Base-by-base conservation (phyloP, 2,797 vertebrate species). In the Argyrosomus regius region DNA sequence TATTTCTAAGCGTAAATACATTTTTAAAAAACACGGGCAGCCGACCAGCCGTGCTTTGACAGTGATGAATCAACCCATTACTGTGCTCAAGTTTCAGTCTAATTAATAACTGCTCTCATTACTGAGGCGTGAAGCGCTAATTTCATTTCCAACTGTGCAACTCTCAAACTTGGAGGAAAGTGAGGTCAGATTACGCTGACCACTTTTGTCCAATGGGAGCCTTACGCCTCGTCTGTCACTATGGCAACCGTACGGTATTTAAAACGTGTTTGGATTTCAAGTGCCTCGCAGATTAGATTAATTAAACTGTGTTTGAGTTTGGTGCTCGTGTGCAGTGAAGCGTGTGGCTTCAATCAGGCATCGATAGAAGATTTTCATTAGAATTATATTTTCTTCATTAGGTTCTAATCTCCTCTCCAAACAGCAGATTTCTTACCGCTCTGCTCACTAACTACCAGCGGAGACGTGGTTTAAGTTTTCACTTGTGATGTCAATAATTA, bases 41-140 rank as follows among this genome's bases (percentile, higher is more conserved):
- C 12, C 1, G 0, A 22, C 28, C 28, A 56, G 48, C 16, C 20
- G 5, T 18, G 22, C 58, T 69, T 2, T 45, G 84, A 77, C 79
- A 76, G 75, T 81, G 82, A 87, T 83, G 70, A 74, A 90, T 87
- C 56, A 43, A 52, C 67, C 74, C 67, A 80, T 84, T 83, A 83
- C 73, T 39, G 49, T 3, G 20, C 77, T 28, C 18, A 80, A 66
- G 28, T 72, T 75, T 83, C 73, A 31, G 14, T 28, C 31, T 78
- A 72, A 86, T 82, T 86, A 82, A 77, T 26, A 59, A 53, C 68
- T 62, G 57, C 64, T 83, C 77, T 77, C 60, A 75, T 82, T 67
- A 72, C 69, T 1, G 77, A 84, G 39, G 45, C 76, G 31, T 43
- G 18, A 67, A 57, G 69, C 75, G 45, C 63, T 71, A 1, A 62